phyloP scores from a whole-genome alignment of 1,140 invertebrate species.

The Philopotamus ludificatus region DNA sequence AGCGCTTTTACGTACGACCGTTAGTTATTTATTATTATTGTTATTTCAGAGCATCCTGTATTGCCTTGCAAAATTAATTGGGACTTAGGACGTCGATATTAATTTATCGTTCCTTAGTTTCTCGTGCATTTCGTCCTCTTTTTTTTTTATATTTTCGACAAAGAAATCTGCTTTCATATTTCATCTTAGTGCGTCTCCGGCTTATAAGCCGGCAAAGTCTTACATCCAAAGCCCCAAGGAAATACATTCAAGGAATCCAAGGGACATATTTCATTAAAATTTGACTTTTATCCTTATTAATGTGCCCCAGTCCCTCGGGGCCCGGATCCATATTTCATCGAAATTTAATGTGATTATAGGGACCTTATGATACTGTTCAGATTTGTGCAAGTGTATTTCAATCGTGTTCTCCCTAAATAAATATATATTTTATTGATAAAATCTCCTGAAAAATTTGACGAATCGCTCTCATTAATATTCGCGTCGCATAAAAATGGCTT shows the following conservation, averaged over 20 bases:
- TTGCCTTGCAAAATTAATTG: too few species aligned
- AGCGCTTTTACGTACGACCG: too few species aligned
- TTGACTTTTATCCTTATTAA: slow-evolving; percentile 40
- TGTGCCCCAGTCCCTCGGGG: slow-evolving; percentile 17
- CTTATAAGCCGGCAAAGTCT: slow-evolving; percentile 9
- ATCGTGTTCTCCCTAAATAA: not conserved
- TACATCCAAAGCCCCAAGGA: slow-evolving; percentile 23
- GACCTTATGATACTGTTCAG: slow-evolving; percentile 32
- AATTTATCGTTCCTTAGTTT: not conserved
- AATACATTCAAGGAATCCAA: slow-evolving; percentile 15
- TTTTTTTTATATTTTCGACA: not conserved
- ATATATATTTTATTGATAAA: not conserved
- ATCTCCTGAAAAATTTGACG: slow-evolving; percentile 9
- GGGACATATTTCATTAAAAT: slow-evolving; percentile 38
- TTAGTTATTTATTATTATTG: too few species aligned
- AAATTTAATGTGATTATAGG: slow-evolving; percentile 31
- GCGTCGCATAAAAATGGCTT: not conserved
- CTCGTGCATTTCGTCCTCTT: slow-evolving; percentile 1
- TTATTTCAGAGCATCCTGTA: too few species aligned
- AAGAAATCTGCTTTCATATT: slow-evolving; percentile 27
- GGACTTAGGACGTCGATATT: too few species aligned
- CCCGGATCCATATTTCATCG: slow-evolving; percentile 23
- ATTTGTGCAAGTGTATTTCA: slow-evolving; percentile 6
- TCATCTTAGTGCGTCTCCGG: slow-evolving; percentile 14
- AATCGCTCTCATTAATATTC: slow-evolving; percentile 21